A percentile compares a stretch with the other conserved stretches of the same genome.
Evolutionary conservation across 2,113 vertebrate genomes (phyloP).

Genomic region (Crotalus tigris): DNA sequence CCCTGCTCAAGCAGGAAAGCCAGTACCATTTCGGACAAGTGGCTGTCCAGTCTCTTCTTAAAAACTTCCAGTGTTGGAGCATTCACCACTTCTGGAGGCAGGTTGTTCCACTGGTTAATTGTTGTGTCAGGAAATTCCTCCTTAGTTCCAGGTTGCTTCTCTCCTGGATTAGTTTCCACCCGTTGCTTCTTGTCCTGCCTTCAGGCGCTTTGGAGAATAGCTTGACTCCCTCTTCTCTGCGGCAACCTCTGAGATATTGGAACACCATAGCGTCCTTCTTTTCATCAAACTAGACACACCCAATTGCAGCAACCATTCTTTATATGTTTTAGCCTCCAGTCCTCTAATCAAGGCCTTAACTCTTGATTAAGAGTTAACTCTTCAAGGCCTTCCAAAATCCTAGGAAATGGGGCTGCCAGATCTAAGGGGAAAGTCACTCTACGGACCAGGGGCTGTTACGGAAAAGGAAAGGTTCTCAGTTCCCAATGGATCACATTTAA

Average conservation of each 20-base stretch:
- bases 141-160: not conserved
- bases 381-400: not conserved
- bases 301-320: too few relatives aligned
- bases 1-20: not conserved
- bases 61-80: not conserved
- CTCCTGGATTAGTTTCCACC: not conserved
- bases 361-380: not conserved
- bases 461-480: not conserved
- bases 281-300: too few relatives aligned
- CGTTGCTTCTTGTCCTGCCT: too few relatives aligned
- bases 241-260: too few relatives aligned
- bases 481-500: not conserved
- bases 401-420: not conserved
- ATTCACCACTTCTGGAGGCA: not conserved
- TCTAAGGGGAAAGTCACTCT: not conserved
- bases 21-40: not conserved
- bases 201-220: too few relatives aligned
- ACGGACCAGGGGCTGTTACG: not conserved
- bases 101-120: not conserved
- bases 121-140: not conserved
- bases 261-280: too few relatives aligned
- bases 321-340: too few relatives aligned
- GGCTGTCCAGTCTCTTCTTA: not conserved
- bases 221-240: too few relatives aligned
- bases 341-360: too few relatives aligned